Conservation (phyloP, 2,797 vertebrate species). For the Danionella dracula region DNA sequence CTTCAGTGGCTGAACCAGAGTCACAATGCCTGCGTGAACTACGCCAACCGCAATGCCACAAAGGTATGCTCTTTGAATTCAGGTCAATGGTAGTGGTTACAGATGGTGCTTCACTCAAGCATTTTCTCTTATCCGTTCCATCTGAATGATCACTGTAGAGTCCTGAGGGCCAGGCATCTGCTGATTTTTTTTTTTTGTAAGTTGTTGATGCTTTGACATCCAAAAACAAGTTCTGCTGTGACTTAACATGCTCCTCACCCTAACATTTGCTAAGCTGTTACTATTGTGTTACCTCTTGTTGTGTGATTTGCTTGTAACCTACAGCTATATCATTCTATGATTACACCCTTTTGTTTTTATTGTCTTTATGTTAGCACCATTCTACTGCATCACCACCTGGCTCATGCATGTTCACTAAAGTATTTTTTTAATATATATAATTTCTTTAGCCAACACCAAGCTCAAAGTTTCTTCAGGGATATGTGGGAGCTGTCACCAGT, state of each 20-base stretch:
- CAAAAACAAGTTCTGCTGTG: no score
- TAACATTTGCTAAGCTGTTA: no score
- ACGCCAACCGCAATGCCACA: constrained; percentile 85
- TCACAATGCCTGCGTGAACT: constrained; percentile 88
- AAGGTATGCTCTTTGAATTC: constrained; percentile 63
- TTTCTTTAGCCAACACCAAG: constrained; percentile 81
- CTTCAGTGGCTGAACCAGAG: constrained; percentile 85
- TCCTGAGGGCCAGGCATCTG: constrained; percentile 36
- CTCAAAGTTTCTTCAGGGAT: constrained; percentile 93
- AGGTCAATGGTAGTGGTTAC: constrained; percentile 16
- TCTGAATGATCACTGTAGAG: constrained; percentile 29
- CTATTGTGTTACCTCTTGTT: no score
- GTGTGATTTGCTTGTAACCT: no score
- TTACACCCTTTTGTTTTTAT: no score
- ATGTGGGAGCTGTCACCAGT: constrained; percentile 88
- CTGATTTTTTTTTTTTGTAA: no score
- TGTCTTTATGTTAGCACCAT: no score
- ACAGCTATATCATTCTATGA: no score
- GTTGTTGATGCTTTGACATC: constrained; percentile 34
- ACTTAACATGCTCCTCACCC: no score
- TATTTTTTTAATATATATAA: background rate
- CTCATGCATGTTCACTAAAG: constrained; percentile 1
- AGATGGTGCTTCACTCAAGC: constrained; percentile 34
- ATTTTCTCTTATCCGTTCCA: constrained; percentile 31
- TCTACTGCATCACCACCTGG: background rate